phyloP scores from a whole-genome alignment of 2,113 vertebrate species.

The Lynx canadensis region DNA sequence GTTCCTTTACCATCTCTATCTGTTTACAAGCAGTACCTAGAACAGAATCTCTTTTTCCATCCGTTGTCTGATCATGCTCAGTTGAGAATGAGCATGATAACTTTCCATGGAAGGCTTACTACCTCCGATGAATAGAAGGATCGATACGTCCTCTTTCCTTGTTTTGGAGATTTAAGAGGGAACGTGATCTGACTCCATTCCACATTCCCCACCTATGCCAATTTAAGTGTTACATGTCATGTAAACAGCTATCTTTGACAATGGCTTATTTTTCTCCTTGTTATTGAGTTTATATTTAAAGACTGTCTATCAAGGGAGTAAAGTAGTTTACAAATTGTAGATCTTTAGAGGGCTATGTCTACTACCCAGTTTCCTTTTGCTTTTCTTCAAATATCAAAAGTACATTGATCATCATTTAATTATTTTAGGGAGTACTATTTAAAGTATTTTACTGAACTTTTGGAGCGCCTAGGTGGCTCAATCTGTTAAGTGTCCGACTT shows the following conservation, averaged over 20 bases:
- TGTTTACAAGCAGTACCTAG: background rate
- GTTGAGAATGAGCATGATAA: background rate
- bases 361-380: background rate
- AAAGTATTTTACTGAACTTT: background rate
- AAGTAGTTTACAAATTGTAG: background rate
- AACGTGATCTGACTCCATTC: accelerated
- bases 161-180: background rate
- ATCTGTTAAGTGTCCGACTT: no score
- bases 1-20: background rate
- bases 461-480: background rate
- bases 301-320: background rate
- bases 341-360: background rate
- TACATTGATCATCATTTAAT: background rate
- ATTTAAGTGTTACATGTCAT: background rate
- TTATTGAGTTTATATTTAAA: constrained; percentile 7
- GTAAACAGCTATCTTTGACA: background rate
- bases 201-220: accelerated
- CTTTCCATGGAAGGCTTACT: background rate
- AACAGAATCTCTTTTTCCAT: background rate
- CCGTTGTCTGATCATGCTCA: background rate
- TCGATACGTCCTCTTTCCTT: background rate
- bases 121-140: background rate
- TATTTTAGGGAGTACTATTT: background rate
- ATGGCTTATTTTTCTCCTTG: background rate
- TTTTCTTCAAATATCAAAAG: constrained; percentile 21